Evolutionary conservation across 1,140 invertebrate species (phyloP).

Genomic region (Melitaea cinxia): DNA sequence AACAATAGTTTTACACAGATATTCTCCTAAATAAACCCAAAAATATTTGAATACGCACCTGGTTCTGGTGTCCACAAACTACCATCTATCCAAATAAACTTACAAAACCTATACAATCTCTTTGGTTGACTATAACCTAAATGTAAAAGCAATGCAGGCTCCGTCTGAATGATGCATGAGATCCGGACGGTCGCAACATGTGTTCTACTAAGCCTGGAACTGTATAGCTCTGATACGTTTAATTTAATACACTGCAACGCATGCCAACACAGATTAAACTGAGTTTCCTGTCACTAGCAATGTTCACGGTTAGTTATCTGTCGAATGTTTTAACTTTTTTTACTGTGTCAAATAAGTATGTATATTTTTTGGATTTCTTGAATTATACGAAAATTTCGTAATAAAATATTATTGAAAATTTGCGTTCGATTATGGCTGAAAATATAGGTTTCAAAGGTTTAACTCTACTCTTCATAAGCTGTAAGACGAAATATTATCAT

Average conservation of each 20-base stretch:
- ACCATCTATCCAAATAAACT: slow-evolving; percentile 26
- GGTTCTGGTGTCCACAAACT: not conserved
- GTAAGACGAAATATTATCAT: too few relatives aligned
- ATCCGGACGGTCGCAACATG: slow-evolving; percentile 33
- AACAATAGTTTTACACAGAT: too few relatives aligned
- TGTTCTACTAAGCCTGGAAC: slow-evolving; percentile 27
- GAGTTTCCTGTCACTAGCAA: slow-evolving; percentile 14
- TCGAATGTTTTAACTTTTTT: slow-evolving; percentile 1
- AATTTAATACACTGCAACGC: slow-evolving; percentile 42
- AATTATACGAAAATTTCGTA: not conserved
- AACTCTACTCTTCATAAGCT: too few relatives aligned
- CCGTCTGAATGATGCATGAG: slow-evolving; percentile 37
- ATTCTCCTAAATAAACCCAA: slow-evolving; percentile 5
- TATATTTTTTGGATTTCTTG: not conserved
- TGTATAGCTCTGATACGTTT: slow-evolving; percentile 37
- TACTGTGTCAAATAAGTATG: not conserved
- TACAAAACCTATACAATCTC: slow-evolving; percentile 30
- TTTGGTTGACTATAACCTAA: slow-evolving; percentile 31
- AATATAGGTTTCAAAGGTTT: too few relatives aligned
- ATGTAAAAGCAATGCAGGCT: slow-evolving; percentile 31
- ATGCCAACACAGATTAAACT: slow-evolving; percentile 41
- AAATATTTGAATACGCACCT: slow-evolving; percentile 11
- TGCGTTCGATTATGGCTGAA: too few relatives aligned
- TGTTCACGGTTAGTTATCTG: slow-evolving; percentile 3
- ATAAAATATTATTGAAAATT: too few relatives aligned